Conservation (phyloP, 2,888 invertebrate species). For the Platycheirus albimanus region DNA sequence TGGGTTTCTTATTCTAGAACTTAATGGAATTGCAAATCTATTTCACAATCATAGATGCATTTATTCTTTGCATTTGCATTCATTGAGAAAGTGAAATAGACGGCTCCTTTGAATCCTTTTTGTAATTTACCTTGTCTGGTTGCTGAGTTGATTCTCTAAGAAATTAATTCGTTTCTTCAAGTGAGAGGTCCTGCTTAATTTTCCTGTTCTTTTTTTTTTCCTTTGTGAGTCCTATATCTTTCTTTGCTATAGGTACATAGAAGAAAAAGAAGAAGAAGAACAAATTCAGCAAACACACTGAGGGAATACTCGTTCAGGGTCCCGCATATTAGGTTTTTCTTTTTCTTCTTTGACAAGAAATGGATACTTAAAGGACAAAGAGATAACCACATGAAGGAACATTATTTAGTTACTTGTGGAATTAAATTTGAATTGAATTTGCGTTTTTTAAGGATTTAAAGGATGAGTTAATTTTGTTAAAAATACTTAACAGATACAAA, state of each 20-base stretch:
- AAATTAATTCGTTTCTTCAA: background rate
- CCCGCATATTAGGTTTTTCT: conserved; percentile 49
- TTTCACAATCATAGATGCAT: conserved; percentile 35
- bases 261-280: conserved; percentile 21
- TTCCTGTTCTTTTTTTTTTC: background rate
- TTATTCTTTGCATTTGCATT: conserved; percentile 46
- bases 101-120: conserved; percentile 11
- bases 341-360: background rate
- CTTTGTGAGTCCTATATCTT: too few species aligned
- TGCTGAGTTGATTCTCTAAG: conserved; percentile 15
- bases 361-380: background rate
- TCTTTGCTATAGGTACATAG: too few species aligned
- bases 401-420: background rate
- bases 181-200: background rate
- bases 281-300: conserved; percentile 3
- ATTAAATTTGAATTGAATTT: background rate
- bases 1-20: background rate
- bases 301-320: conserved; percentile 21
- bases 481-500: too few species aligned
- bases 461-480: too few species aligned
- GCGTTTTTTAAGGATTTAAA: too few species aligned
- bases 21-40: background rate
- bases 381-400: background rate
- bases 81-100: background rate
- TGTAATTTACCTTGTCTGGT: conserved; percentile 33